phyloP scores from a whole-genome alignment of 2,113 vertebrate genomes.

The Plotosus lineatus region DNA sequence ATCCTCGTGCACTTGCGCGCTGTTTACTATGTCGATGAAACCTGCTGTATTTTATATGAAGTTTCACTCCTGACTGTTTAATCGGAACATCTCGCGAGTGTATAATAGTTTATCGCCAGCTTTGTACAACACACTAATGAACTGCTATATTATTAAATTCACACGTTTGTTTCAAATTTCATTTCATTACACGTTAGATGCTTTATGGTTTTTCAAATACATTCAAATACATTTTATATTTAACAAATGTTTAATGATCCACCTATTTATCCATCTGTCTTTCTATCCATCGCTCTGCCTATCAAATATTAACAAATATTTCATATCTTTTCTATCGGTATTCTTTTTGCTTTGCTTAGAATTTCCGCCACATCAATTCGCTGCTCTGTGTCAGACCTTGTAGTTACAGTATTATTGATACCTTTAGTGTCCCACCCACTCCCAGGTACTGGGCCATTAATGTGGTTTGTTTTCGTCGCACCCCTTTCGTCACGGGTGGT shows the following conservation, averaged over 20 bases:
- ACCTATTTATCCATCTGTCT: no score
- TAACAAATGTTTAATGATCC: not conserved
- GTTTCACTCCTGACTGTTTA: not conserved
- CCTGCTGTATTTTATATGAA: not conserved
- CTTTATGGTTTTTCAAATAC: no score
- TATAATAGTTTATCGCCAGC: not conserved
- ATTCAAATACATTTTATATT: no score
- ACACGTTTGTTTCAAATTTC: not conserved
- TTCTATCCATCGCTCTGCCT: no score
- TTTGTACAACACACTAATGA: not conserved
- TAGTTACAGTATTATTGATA: not conserved
- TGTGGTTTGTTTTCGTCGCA: conserved; percentile 10
- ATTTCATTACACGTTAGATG: not conserved
- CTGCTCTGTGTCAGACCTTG: not conserved
- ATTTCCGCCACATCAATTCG: not conserved
- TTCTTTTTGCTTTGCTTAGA: no score
- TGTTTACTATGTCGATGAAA: conserved; percentile 36
- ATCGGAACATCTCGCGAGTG: not conserved
- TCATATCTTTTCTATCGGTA: no score
- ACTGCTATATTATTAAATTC: not conserved
- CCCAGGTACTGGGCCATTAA: not conserved
- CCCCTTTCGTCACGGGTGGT: not conserved
- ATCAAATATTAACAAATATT: no score
- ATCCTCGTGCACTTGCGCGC: not conserved
- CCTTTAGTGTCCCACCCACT: not conserved